Conservation (phyloP, 37 sponge, comb jelly and placozoan genomes). For the Axinella damicornis region DNA sequence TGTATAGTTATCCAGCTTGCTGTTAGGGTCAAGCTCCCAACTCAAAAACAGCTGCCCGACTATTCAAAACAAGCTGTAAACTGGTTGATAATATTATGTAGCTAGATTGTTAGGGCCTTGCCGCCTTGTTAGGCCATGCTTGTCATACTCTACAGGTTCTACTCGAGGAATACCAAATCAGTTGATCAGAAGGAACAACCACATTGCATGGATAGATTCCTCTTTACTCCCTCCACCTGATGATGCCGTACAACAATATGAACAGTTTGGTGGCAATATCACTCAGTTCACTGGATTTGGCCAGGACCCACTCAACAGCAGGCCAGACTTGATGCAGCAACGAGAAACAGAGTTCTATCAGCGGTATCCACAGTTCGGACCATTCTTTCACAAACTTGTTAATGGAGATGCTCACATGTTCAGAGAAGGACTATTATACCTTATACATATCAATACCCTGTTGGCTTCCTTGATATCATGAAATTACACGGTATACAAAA, state of each 20-base stretch:
- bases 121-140: too few species aligned
- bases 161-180: neutral
- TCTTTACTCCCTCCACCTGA: neutral
- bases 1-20: too few species aligned
- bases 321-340: neutral
- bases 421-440: slow-evolving; percentile 21
- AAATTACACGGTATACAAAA: neutral
- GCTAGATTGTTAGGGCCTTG: too few species aligned
- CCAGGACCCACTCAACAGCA: slow-evolving; percentile 8
- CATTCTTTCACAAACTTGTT: slow-evolving; percentile 26
- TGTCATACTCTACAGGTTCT: too few species aligned
- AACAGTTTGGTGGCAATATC: slow-evolving; percentile 1
- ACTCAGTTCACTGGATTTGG: slow-evolving; percentile 16
- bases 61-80: too few species aligned
- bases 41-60: too few species aligned
- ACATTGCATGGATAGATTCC: neutral
- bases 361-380: neutral
- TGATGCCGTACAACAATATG: slow-evolving; percentile 5
- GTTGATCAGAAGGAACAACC: neutral
- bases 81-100: too few species aligned
- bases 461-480: neutral
- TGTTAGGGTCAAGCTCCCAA: too few species aligned
- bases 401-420: slow-evolving; percentile 32
- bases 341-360: slow-evolving; percentile 15
- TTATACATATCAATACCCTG: neutral